These are phyloP conservation scores for Oceanites oceanicus DNA, from an alignment of 2,113 vertebrate genomes.

Conservation along the genomic window DNA sequence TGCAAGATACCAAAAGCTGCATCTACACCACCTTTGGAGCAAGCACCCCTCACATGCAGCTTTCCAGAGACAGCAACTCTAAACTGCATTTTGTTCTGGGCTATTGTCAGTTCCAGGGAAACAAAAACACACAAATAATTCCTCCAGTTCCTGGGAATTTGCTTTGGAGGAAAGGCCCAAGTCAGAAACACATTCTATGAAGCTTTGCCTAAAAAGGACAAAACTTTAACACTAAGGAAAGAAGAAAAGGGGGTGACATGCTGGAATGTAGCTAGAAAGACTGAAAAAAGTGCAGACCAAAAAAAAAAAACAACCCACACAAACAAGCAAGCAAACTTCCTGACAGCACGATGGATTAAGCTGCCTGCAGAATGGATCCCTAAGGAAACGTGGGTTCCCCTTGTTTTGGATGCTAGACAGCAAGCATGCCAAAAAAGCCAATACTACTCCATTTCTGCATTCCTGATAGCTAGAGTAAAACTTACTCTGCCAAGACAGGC, in stretches of 20 bases:
- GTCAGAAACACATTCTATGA: not conserved
- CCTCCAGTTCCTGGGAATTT: not conserved
- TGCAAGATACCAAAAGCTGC: not conserved
- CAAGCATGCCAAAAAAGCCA: not conserved
- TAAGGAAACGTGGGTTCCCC: not conserved
- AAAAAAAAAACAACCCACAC: not conserved
- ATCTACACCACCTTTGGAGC: not conserved
- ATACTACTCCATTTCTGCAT: not conserved
- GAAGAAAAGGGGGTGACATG: not conserved
- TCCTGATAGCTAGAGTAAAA: not conserved
- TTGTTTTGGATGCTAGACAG: not conserved
- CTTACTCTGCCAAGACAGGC: not conserved
- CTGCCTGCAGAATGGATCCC: not conserved
- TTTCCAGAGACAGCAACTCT: not conserved
- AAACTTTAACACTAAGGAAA: not conserved
- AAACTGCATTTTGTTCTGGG: not conserved
- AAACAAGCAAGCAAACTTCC: conserved; percentile 25
- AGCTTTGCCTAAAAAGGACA: conserved; percentile 44
- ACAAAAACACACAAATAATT: not conserved
- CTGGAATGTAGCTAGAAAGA: not conserved
- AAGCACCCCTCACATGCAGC: not conserved
- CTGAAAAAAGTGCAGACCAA: not conserved
- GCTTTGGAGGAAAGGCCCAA: not conserved
- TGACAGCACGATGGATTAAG: not conserved
- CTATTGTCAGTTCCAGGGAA: not conserved